Percentiles rank a stretch among this genome's conserved stretches.
Evolutionary conservation across 2,797 vertebrate genomes (phyloP).

Genomic region (Epinephelus coioides): DNA sequence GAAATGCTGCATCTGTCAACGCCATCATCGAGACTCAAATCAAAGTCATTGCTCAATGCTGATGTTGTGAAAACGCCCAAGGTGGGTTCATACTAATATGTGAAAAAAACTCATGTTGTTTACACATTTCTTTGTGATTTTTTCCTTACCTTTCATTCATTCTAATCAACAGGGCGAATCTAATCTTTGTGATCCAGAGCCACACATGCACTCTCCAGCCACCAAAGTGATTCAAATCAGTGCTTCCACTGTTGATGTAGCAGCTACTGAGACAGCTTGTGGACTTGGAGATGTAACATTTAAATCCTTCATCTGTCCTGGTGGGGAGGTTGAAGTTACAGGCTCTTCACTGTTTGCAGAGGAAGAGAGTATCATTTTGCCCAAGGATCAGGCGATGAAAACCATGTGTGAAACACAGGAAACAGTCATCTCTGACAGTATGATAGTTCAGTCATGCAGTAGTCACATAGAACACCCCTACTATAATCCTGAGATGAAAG

Average conservation of each 20-base stretch:
- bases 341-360: conserved; percentile 50
- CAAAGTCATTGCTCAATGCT: conserved; percentile 35
- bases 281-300: conserved; percentile 72
- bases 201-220: background rate
- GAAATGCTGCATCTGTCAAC: conserved; percentile 55
- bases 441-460: conserved; percentile 39
- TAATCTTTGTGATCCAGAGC: conserved; percentile 32
- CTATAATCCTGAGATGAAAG: conserved; percentile 33
- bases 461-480: conserved; percentile 75
- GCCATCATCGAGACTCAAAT: conserved; percentile 50
- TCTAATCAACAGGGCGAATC: conserved; percentile 58
- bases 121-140: background rate
- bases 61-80: conserved; percentile 43
- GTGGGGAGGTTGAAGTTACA: conserved; percentile 75
- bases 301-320: conserved; percentile 77
- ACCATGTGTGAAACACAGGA: conserved; percentile 42
- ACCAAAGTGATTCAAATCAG: conserved; percentile 15
- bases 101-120: background rate
- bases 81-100: conserved; percentile 41
- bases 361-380: conserved; percentile 71
- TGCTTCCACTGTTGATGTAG: background rate
- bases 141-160: conserved; percentile 1
- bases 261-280: background rate
- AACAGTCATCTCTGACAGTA: conserved; percentile 47
- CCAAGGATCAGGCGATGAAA: conserved; percentile 26